A percentile compares a stretch with the other conserved stretches of the same genome.
These are phyloP conservation scores for Microhierax caerulescens DNA, from an alignment of 2,797 vertebrate species.

Conservation along the genomic window DNA sequence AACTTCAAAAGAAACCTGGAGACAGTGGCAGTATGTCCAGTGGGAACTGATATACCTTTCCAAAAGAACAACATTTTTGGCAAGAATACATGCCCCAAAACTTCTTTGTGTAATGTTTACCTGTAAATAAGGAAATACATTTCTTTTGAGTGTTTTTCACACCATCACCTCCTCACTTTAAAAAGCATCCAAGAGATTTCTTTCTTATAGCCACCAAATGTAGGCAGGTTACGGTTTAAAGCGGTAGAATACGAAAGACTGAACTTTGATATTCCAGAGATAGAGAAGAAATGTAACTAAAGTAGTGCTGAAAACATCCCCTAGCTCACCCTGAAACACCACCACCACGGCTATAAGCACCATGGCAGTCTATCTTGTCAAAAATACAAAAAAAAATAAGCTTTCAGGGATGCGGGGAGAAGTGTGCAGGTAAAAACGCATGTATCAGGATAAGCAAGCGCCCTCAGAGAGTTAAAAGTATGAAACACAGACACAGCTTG, in stretches of 20 bases:
- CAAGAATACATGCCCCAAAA: not conserved
- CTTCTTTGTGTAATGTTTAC: not conserved
- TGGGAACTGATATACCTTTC: not conserved
- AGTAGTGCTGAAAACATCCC: not conserved
- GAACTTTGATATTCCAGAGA: not conserved
- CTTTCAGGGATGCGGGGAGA: accelerated
- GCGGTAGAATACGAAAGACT: not conserved
- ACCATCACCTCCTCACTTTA: not conserved
- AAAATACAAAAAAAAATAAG: not conserved
- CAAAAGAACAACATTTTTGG: not conserved
- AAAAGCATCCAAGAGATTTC: not conserved
- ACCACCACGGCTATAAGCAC: accelerated
- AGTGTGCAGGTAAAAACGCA: not conserved
- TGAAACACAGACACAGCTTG: not conserved
- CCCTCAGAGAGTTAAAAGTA: not conserved
- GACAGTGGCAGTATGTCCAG: not conserved
- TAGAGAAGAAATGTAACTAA: not conserved
- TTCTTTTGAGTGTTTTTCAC: not conserved
- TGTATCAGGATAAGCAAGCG: not conserved
- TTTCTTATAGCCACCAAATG: not conserved
- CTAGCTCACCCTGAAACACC: not conserved
- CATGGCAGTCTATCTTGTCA: not conserved
- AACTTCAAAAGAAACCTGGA: not conserved
- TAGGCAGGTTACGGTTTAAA: not conserved
- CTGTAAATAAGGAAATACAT: not conserved